Evolutionary conservation across 2,797 vertebrate genomes (phyloP).

Genomic region (Schizopygopsis malacanthus): DNA sequence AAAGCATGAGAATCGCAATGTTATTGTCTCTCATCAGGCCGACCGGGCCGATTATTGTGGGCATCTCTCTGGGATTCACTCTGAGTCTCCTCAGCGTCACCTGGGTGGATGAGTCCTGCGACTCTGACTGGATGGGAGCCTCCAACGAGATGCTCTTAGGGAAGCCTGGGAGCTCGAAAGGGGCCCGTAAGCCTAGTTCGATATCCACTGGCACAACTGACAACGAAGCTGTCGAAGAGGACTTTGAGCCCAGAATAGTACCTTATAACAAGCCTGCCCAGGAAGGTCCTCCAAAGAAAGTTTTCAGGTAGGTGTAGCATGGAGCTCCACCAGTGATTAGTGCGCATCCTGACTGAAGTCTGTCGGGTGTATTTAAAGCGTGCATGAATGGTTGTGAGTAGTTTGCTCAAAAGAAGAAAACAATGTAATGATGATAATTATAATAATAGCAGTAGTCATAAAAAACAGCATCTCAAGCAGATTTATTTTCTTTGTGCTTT

Average conservation of each 20-base stretch:
- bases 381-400: background rate
- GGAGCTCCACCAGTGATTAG: background rate
- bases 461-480: background rate
- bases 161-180: constrained; percentile 72
- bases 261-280: constrained; percentile 81
- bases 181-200: constrained; percentile 89
- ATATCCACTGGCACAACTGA: constrained; percentile 72
- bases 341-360: background rate
- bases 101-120: constrained; percentile 92
- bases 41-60: constrained; percentile 89
- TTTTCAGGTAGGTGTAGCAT: constrained; percentile 83
- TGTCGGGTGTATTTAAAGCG: background rate
- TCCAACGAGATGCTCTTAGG: constrained; percentile 62
- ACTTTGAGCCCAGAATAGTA: constrained; percentile 87
- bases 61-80: constrained; percentile 94
- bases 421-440: background rate
- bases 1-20: constrained; percentile 87
- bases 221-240: constrained; percentile 75
- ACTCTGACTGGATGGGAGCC: constrained; percentile 57
- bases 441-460: background rate
- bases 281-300: constrained; percentile 85
- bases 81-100: constrained; percentile 90
- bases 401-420: background rate
- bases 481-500: background rate
- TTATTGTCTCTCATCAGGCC: constrained; percentile 88